These are phyloP conservation scores for Seriola rivoliana DNA, from an alignment of 2,113 vertebrate species.

Conservation along the genomic window DNA sequence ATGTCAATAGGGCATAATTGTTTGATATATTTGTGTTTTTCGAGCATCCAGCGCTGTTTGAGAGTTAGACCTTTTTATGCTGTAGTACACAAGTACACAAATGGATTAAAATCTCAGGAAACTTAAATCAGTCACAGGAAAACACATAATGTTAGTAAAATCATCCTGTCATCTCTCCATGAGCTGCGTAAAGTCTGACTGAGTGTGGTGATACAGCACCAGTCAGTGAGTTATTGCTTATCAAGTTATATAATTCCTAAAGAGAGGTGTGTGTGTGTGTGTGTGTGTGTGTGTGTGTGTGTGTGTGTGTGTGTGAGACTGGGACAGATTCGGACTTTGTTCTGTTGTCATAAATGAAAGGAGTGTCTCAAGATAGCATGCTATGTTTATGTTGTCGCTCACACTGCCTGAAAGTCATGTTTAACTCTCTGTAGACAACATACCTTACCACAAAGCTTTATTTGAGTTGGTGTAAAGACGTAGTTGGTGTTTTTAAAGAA, in stretches of 20 bases:
- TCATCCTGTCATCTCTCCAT: conserved; percentile 5
- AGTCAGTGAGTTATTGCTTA: conserved; percentile 36
- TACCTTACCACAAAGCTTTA: conserved; percentile 3
- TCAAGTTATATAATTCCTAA: conserved; percentile 59
- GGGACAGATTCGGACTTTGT: conserved; percentile 77
- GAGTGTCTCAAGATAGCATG: conserved; percentile 84
- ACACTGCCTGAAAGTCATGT: conserved; percentile 56
- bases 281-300: conserved; percentile 21
- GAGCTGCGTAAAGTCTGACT: conserved; percentile 11
- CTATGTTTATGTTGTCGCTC: conserved; percentile 86
- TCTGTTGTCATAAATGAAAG: conserved; percentile 89
- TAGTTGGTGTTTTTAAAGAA: conserved; percentile 11
- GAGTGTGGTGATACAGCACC: conserved; percentile 20
- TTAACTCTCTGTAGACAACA: conserved; percentile 33
- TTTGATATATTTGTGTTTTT: background rate
- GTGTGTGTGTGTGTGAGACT: conserved; percentile 37
- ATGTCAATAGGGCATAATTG: no score
- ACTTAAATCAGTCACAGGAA: conserved; percentile 1
- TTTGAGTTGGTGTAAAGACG: conserved; percentile 25
- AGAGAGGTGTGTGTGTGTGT: conserved; percentile 20
- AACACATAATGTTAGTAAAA: conserved; percentile 2
- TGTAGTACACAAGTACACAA: background rate
- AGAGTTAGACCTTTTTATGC: background rate
- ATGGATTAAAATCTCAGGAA: background rate
- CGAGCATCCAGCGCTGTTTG: background rate